A percentile compares a stretch with the other conserved stretches of the same genome.
These are phyloP conservation scores for Epizoanthus rinbou DNA, from an alignment of 92 coral and sea anemone species.

Conservation along the genomic window DNA sequence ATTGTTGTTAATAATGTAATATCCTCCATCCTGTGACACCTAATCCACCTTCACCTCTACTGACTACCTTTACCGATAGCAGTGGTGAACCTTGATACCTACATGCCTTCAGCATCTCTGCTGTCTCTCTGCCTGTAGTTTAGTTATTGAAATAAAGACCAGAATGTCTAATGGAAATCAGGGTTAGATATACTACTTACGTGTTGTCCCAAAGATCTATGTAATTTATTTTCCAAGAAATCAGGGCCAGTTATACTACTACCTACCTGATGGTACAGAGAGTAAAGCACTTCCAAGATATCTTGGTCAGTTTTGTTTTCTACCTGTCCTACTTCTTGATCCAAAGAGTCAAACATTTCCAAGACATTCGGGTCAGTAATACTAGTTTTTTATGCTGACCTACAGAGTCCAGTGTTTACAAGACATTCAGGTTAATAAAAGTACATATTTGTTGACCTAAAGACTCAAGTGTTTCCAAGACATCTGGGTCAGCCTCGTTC, in stretches of 20 bases:
- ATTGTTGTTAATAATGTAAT: not conserved
- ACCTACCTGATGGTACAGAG: slow-evolving; percentile 85
- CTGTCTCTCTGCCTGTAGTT: too few species aligned
- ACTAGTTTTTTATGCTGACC: slow-evolving; percentile 71
- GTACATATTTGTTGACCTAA: slow-evolving; percentile 73
- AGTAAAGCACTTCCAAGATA: slow-evolving; percentile 74
- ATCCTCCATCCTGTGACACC: too few species aligned
- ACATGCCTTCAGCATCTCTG: too few species aligned
- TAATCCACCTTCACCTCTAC: too few species aligned
- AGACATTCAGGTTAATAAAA: slow-evolving; percentile 76
- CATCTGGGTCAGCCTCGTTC: slow-evolving; percentile 85
- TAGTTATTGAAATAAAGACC: too few species aligned
- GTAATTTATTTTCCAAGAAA: slow-evolving; percentile 58
- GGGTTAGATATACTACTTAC: slow-evolving; percentile 6
- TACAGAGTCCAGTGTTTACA: slow-evolving; percentile 75
- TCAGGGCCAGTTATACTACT: slow-evolving; percentile 67
- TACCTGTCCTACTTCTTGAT: slow-evolving; percentile 63
- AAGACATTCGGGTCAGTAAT: slow-evolving; percentile 78
- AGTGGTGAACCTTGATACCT: not conserved
- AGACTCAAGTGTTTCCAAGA: slow-evolving; percentile 74
- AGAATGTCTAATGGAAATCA: too few species aligned
- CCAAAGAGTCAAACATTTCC: slow-evolving; percentile 82
- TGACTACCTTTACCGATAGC: too few species aligned
- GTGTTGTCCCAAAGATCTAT: slow-evolving; percentile 79
- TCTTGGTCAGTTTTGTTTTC: slow-evolving; percentile 68